Percentiles rank a stretch among this genome's conserved stretches.
Evolutionary conservation across 2,888 invertebrate species (phyloP).

Genomic region (Gortyna flavago): DNA sequence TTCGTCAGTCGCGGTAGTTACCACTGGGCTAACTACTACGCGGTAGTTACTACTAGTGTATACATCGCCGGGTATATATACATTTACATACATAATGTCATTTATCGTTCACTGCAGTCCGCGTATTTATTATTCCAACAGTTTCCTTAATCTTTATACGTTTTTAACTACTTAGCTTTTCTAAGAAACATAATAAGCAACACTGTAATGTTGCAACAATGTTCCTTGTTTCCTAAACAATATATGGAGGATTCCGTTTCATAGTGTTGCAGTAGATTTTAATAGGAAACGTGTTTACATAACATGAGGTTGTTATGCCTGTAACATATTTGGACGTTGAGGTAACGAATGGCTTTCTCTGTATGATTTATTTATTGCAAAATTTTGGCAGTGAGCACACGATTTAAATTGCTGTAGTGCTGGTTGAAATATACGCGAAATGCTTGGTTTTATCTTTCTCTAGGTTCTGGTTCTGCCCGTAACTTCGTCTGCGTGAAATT

Average conservation of each 20-base stretch:
- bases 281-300: constrained; percentile 50
- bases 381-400: neutral
- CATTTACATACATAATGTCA: neutral
- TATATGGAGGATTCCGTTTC: constrained; percentile 28
- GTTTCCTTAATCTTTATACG: constrained; percentile 37
- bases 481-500: too few species aligned
- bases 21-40: too few species aligned
- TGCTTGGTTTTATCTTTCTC: neutral
- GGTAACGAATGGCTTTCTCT: constrained; percentile 27
- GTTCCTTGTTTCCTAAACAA: constrained; percentile 38
- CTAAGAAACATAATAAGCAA: constrained; percentile 25
- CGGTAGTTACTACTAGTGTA: too few species aligned
- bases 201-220: constrained; percentile 24
- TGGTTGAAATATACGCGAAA: constrained; percentile 7
- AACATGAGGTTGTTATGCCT: constrained; percentile 40
- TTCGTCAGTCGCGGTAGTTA: too few species aligned
- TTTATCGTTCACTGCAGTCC: constrained; percentile 3
- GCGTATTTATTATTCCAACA: constrained; percentile 29
- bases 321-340: constrained; percentile 48
- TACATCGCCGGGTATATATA: neutral
- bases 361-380: constrained; percentile 30
- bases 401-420: neutral
- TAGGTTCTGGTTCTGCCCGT: too few species aligned
- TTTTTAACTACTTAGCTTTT: constrained; percentile 47
- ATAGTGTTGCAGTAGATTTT: constrained; percentile 35